These are phyloP conservation scores for Synanthedon vespiformis DNA, from an alignment of 2,888 invertebrate genomes.

Conservation along the genomic window DNA sequence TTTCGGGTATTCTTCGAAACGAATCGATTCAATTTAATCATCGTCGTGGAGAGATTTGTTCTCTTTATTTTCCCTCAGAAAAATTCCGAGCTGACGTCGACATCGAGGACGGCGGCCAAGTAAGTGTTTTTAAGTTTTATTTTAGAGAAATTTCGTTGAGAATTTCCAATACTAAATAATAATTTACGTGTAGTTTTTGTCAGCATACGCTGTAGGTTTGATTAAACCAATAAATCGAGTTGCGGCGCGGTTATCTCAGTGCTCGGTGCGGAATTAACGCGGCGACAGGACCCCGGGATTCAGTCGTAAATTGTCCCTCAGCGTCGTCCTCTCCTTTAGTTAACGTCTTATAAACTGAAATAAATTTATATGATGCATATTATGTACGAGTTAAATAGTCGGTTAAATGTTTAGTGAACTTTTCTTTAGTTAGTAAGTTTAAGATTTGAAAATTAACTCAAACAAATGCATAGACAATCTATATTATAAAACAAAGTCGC, in stretches of 20 bases:
- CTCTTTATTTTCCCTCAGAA: no score
- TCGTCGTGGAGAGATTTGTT: no score
- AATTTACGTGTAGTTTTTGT: constrained; percentile 48
- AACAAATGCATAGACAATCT: no score
- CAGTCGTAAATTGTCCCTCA: constrained; percentile 51
- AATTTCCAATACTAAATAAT: constrained; percentile 22
- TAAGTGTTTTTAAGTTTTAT: background rate
- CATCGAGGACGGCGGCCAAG: no score
- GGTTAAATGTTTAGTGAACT: no score
- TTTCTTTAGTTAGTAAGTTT: no score
- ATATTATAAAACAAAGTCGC: no score
- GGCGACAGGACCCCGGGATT: constrained; percentile 38
- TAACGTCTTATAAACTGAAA: constrained; percentile 13
- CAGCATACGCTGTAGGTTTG: constrained; percentile 49
- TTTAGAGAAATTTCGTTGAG: background rate
- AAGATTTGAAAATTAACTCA: no score
- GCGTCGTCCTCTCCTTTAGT: constrained; percentile 17
- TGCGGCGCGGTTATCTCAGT: constrained; percentile 38
- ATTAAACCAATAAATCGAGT: constrained; percentile 60
- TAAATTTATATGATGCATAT: background rate
- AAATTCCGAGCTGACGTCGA: no score
- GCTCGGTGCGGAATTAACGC: constrained; percentile 44
- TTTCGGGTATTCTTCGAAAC: no score
- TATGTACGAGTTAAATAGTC: background rate
- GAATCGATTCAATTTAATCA: no score